phyloP scores from a whole-genome alignment of 2,797 vertebrate genomes.

The Oophaga sylvatica region DNA sequence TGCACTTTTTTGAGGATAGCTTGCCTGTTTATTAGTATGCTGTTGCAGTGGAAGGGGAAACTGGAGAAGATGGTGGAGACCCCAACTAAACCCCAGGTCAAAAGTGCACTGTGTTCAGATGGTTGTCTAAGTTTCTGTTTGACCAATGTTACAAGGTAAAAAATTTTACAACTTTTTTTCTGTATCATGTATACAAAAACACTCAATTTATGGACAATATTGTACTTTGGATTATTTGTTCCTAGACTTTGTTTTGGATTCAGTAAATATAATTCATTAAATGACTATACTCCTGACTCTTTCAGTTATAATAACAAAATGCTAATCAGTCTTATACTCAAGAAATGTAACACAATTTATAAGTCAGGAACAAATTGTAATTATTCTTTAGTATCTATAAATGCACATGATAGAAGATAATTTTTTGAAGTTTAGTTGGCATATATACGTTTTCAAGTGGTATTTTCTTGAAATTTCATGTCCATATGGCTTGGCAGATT shows the following conservation, averaged over 20 bases:
- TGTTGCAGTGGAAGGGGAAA: too few species aligned
- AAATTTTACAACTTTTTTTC: background rate
- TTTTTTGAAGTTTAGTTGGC: slow-evolving; percentile 60
- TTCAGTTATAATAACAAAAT: slow-evolving; percentile 10
- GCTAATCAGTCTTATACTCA: background rate
- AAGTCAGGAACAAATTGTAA: slow-evolving; percentile 51
- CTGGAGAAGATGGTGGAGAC: too few species aligned
- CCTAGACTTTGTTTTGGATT: background rate
- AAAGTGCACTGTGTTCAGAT: too few species aligned
- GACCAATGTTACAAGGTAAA: too few species aligned
- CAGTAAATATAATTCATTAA: background rate
- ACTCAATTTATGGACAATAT: background rate
- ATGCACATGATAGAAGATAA: slow-evolving; percentile 55
- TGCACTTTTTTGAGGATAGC: too few species aligned
- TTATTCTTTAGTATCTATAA: slow-evolving; percentile 55
- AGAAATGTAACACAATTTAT: slow-evolving; percentile 14
- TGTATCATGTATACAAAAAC: background rate
- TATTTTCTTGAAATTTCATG: slow-evolving; percentile 58
- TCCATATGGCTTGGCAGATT: slow-evolving; percentile 62
- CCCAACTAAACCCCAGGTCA: too few species aligned
- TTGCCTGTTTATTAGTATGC: too few species aligned
- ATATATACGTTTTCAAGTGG: slow-evolving; percentile 53
- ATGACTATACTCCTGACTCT: slow-evolving; percentile 24
- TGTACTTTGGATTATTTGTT: background rate
- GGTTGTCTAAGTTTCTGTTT: too few species aligned